Conservation (phyloP, 2,113 vertebrate species). For the Riparia riparia region DNA sequence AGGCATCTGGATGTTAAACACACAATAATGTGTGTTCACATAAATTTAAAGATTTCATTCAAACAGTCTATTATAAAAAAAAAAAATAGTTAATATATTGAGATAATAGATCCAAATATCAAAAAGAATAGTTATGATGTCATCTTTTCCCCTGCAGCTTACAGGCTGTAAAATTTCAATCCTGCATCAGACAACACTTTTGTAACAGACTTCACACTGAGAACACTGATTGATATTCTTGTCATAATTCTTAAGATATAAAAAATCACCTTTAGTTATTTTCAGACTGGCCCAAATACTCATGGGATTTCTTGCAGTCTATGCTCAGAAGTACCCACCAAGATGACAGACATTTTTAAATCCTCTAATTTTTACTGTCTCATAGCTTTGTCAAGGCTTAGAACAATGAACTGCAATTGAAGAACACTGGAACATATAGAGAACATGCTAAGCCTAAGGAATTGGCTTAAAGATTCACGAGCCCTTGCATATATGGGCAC, state of each 20-base stretch:
- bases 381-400: neutral
- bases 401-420: neutral
- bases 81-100: neutral
- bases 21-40: neutral
- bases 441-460: neutral
- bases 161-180: neutral
- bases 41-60: neutral
- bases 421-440: neutral
- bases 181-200: neutral
- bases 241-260: neutral
- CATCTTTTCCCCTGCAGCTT: neutral
- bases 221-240: neutral
- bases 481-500: neutral
- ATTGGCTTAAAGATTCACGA: neutral
- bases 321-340: neutral
- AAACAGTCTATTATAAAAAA: neutral
- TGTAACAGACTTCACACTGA: neutral
- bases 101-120: neutral
- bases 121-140: neutral
- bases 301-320: neutral
- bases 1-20: neutral
- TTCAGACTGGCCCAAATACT: neutral
- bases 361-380: neutral
- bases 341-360: neutral
- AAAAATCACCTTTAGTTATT: neutral